Evolutionary conservation across 2,888 invertebrate species (phyloP).

Genomic region (Stomorhina lunata): DNA sequence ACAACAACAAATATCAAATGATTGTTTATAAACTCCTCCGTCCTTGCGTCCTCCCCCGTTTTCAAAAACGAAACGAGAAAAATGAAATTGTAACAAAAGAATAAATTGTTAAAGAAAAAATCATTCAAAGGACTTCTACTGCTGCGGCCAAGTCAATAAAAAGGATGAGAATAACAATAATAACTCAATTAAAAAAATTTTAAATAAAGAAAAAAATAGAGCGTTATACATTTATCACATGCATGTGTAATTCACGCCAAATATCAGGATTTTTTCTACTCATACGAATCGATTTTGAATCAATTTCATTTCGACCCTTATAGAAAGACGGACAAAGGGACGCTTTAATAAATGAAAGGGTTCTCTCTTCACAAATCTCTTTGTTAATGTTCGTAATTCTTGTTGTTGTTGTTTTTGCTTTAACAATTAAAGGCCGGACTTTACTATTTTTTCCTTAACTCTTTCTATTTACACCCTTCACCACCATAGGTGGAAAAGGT

Average conservation of each 20-base stretch:
- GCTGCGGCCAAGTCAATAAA: slow-evolving; percentile 6
- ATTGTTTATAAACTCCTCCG: slow-evolving; percentile 42
- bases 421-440: slow-evolving; percentile 54
- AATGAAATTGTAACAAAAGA: slow-evolving; percentile 47
- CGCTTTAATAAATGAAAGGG: slow-evolving; percentile 39
- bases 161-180: slow-evolving; percentile 50
- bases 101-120: slow-evolving; percentile 51
- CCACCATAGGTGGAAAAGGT: too few species aligned
- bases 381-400: too few species aligned
- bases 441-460: slow-evolving; percentile 22
- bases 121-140: slow-evolving; percentile 28
- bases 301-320: slow-evolving; percentile 7
- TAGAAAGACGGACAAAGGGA: too few species aligned
- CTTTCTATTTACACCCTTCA: too few species aligned
- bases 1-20: slow-evolving; percentile 28
- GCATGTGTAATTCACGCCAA: slow-evolving; percentile 3
- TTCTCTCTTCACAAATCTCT: too few species aligned
- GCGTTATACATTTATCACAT: slow-evolving; percentile 55
- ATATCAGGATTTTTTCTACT: neutral
- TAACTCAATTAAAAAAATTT: slow-evolving; percentile 44
- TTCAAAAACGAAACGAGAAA: neutral
- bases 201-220: slow-evolving; percentile 10
- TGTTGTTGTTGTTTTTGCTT: slow-evolving; percentile 7
- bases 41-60: slow-evolving; percentile 13
- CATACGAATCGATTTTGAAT: neutral